Conservation (phyloP, 2,888 invertebrate genomes). For the Deladenus siricidicola region DNA sequence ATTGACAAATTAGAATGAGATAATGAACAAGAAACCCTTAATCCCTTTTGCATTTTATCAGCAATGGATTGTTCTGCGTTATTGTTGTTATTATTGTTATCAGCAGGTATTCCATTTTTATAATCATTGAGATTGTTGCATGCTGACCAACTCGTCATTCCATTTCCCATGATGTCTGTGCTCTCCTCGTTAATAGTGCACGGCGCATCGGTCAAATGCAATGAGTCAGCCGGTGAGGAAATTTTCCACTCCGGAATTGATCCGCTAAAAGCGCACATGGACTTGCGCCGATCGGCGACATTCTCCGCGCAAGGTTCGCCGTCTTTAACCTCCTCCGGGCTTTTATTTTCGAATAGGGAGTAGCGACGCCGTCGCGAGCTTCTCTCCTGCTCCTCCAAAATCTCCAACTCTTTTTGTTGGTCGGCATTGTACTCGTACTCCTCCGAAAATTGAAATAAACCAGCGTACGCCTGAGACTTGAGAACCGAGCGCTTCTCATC, state of each 20-base stretch:
- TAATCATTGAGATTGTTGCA: no score
- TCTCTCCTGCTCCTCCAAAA: conserved; percentile 1
- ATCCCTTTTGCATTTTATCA: background rate
- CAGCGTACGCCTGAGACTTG: background rate
- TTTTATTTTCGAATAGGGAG: conserved; percentile 5
- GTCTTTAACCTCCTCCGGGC: background rate
- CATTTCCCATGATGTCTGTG: background rate
- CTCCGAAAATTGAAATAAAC: conserved; percentile 3
- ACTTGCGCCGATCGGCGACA: background rate
- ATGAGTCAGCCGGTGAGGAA: background rate
- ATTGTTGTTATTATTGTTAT: background rate
- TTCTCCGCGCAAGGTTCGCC: background rate
- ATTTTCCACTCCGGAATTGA: no score
- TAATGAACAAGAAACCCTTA: background rate
- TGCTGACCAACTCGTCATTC: no score
- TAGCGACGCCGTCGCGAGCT: background rate
- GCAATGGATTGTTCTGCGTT: background rate
- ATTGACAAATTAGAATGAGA: background rate
- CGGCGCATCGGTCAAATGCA: background rate
- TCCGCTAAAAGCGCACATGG: no score
- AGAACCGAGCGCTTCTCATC: background rate
- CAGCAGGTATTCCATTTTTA: no score
- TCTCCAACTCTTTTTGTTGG: background rate
- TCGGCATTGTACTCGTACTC: background rate
- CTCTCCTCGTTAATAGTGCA: background rate